Conservation (phyloP, 2,888 invertebrate species). For the Teinopalpus imperialis region DNA sequence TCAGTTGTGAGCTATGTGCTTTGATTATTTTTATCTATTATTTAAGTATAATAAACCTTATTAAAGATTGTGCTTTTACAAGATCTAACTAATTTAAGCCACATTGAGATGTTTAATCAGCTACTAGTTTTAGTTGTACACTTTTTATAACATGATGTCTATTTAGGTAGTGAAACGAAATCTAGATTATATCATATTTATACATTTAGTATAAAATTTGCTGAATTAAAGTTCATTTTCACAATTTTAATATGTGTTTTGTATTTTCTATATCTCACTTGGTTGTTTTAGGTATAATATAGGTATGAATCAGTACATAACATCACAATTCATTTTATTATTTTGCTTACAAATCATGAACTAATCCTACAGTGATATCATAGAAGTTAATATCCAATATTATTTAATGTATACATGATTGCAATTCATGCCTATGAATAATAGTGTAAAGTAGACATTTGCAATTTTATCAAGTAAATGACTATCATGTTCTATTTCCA, state of each 20-base stretch:
- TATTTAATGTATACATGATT: no score
- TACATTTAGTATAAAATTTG: slow-evolving; percentile 82
- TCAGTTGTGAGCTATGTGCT: slow-evolving; percentile 76
- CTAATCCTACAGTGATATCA: no score
- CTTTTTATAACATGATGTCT: slow-evolving; percentile 82
- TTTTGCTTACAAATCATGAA: no score
- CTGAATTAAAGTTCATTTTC: slow-evolving; percentile 82
- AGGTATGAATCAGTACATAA: no score
- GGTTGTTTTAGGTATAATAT: slow-evolving; percentile 5
- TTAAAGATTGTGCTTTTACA: slow-evolving; percentile 78
- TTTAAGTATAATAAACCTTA: slow-evolving; percentile 79
- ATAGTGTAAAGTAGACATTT: no score
- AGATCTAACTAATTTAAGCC: slow-evolving; percentile 81
- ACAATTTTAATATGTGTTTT: slow-evolving; percentile 72
- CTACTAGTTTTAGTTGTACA: slow-evolving; percentile 82
- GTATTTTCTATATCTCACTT: slow-evolving; percentile 34
- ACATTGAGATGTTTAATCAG: slow-evolving; percentile 81
- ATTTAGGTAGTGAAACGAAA: slow-evolving; percentile 81
- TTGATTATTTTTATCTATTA: slow-evolving; percentile 79
- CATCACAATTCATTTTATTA: no score
- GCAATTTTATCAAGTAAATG: no score
- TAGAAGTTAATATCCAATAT: no score
- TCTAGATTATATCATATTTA: slow-evolving; percentile 82
- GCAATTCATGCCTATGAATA: no score
- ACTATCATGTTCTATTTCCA: no score